Evolutionary conservation across 2,797 vertebrate genomes (phyloP), one percentile per base, ranked within the genome.

Genomic region (Mormyrops attenuatus): DNA sequence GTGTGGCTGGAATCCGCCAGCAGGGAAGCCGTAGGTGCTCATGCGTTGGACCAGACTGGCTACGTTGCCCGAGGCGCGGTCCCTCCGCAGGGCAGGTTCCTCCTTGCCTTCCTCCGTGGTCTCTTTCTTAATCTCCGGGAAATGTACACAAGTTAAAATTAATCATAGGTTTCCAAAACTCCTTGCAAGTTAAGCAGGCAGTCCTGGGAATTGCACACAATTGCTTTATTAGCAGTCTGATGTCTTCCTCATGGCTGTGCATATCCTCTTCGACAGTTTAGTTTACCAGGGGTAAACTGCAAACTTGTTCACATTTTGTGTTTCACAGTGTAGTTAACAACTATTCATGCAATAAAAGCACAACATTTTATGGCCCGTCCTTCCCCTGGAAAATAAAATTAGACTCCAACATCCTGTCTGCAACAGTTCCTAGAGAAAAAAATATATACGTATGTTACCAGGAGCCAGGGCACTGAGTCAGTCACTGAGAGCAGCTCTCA

Each of bases 21-120:
- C 95, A 11, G 97, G 98, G 92, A 99, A 95, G 87, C 97, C 97
- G 1, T 97, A 97, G 38, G 92, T 97, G 92, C 98, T 99, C 95
- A 99, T 99, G 88, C 98, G 97, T 91, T 99, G 98, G 69, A 99
- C 98, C 91, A 99, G 96, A 90, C 96, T 97, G 84, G 98, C 98
- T 84, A 99, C 98, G 5, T 97, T 99, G 50, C 97, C 97, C 5
- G 97, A 90, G 2, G 91, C 95, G 89, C 97, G 97, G 91, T 98
- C 97, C 90, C 97, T 95, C 92, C 94, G 96, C 91, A 93, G 95
- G 50, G 94, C 93, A 20, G 88, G 91, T 2, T 95, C 93, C 63
- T 97, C 97, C 92, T 97, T 98, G 89, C 96, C 92, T 90, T 98
- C 97, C 89, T 95, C 93, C 85, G 93, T 88, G 38, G 95, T 26